Evolutionary conservation across 2,797 vertebrate genomes (phyloP).

Genomic region (Rhynchonycteris naso): DNA sequence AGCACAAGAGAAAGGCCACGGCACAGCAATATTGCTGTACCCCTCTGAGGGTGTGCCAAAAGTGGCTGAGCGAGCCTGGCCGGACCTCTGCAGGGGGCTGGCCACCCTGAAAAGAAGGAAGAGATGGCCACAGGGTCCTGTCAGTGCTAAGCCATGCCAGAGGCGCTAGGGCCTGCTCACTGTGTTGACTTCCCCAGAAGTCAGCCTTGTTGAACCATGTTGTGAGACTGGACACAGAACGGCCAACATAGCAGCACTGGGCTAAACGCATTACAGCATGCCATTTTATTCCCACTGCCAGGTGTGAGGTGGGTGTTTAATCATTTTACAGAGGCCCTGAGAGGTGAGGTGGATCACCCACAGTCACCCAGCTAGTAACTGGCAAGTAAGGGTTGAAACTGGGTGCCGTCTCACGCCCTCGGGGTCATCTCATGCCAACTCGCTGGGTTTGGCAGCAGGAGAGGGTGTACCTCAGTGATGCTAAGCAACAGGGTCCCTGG

Average conservation of each 20-base stretch:
- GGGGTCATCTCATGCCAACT: not conserved
- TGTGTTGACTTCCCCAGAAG: not conserved
- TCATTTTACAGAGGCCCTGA: not conserved
- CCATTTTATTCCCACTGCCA: no score
- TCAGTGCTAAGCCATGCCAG: not conserved
- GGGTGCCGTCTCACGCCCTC: not conserved
- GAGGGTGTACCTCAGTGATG: not conserved
- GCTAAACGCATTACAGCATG: not conserved
- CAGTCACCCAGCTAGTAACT: not conserved
- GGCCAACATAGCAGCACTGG: not conserved
- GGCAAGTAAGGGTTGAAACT: not conserved
- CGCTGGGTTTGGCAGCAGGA: not conserved
- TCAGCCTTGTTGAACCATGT: not conserved
- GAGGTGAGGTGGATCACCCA: not conserved
- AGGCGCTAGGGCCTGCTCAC: not conserved
- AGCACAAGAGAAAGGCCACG: not conserved
- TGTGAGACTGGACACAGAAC: not conserved
- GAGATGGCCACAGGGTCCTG: not conserved
- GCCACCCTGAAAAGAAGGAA: not conserved
- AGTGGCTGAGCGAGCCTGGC: not conserved
- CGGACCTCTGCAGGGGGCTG: not conserved
- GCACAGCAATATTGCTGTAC: not conserved
- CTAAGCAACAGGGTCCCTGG: not conserved
- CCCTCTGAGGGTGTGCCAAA: not conserved
- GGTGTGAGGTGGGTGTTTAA: accelerated